Base-by-base conservation (phyloP, 2,113 vertebrate species). In the Hoplias malabaricus region DNA sequence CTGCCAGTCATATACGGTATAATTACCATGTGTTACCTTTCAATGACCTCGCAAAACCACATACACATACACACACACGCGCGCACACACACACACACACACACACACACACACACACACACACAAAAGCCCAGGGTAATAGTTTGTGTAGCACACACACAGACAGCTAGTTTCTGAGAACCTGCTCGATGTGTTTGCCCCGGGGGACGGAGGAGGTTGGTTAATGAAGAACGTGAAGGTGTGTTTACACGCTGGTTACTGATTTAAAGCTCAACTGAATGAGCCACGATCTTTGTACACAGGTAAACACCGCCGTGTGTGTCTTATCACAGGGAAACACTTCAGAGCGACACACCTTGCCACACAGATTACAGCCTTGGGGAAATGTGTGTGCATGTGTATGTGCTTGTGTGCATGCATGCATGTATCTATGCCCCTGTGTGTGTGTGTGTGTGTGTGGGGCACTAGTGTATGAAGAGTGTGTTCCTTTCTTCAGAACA, bases 181-280 rank as follows among this genome's bases (percentile, higher is more conserved):
- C 61, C 56, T 27, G 23, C 33, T 38, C 16, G 5, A 16, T 57
- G 69, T 82, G 66, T 81, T 75, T 82, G 66, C 34, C 61, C 69
- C 21, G 59, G 34, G 72, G 70, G 65, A 69, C 21, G 14, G 59
- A 67, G 72, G 57, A 54, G 66, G 36, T 42, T 80, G 46, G 84
- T 77, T 86, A 82, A 84, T 82, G 79, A 69, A 73, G 54, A 80
- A 84, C 84, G 62, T 31, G 40, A 74, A 77, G 38, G 29, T 70
- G 68, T 86, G 80, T 85, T 82, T 85, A 83, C 80, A 73, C 48
- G 78, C 62, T 83, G 72, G 85, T 83, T 86, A 86, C 67, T 86
- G 80, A 86, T 84, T 86, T 57, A 83, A 71, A 46, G 72, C 73
- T 19, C 13, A 48, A 68, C 63, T 71, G 82, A 82, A 82, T 62